A percentile compares a stretch with the other conserved stretches of the same genome.
These are phyloP conservation scores for Turdus rufiventris DNA, from an alignment of 2,113 vertebrate species.

Conservation along the genomic window DNA sequence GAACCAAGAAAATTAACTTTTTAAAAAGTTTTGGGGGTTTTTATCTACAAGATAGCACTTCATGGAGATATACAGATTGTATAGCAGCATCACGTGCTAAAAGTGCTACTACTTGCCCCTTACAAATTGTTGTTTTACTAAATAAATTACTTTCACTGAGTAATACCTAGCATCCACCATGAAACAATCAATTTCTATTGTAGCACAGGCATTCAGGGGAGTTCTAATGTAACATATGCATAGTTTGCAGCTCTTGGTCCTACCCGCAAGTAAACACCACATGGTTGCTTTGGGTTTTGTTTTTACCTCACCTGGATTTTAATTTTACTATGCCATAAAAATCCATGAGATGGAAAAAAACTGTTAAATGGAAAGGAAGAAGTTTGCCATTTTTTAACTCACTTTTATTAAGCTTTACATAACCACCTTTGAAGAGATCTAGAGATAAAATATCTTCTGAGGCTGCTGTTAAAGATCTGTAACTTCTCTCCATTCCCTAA, in stretches of 20 bases:
- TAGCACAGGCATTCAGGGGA: rapidly evolving
- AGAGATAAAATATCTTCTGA: background rate
- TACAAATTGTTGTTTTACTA: background rate
- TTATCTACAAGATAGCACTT: background rate
- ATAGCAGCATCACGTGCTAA: background rate
- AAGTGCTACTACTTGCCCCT: background rate
- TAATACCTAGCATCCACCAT: background rate
- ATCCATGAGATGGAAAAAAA: background rate
- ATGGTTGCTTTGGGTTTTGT: background rate
- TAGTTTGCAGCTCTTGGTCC: background rate
- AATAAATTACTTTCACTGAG: background rate
- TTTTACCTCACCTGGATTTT: background rate
- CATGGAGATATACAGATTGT: background rate
- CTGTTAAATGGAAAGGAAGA: background rate
- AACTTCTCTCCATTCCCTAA: background rate
- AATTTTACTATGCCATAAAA: background rate
- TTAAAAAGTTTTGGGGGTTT: background rate
- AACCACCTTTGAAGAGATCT: background rate
- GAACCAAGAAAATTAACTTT: background rate
- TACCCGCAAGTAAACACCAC: no score
- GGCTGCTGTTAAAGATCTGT: background rate
- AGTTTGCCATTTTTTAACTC: background rate
- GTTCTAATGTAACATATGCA: background rate
- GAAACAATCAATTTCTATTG: background rate
- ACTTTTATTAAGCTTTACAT: background rate